Evolutionary conservation across 2,113 vertebrate species (phyloP).

Genomic region (Zingel zingel): DNA sequence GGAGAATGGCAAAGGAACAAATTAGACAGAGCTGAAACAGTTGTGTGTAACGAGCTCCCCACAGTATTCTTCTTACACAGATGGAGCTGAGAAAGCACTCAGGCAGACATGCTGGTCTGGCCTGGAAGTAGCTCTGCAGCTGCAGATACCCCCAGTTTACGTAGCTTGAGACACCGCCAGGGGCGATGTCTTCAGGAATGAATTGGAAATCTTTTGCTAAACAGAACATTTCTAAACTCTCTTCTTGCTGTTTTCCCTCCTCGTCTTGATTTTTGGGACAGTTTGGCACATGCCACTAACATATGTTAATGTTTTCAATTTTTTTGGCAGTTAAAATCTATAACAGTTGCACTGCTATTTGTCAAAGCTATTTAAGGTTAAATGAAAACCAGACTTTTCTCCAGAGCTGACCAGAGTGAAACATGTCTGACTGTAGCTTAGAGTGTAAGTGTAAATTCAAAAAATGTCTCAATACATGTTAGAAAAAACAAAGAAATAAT

Average conservation of each 20-base stretch:
- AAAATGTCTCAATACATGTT: not conserved
- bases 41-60: constrained; percentile 72
- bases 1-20: constrained; percentile 44
- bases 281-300: constrained; percentile 34
- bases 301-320: constrained; percentile 38
- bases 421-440: constrained; percentile 26
- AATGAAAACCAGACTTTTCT: constrained; percentile 48
- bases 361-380: constrained; percentile 60
- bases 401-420: constrained; percentile 40
- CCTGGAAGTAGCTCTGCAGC: constrained; percentile 28
- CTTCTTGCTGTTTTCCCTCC: not conserved
- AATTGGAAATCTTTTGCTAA: not conserved
- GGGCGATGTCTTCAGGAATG: constrained; percentile 35
- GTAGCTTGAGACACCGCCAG: constrained; percentile 37
- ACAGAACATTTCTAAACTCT: not conserved
- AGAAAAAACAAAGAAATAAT: not conserved
- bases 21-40: constrained; percentile 68
- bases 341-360: constrained; percentile 58
- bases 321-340: constrained; percentile 40
- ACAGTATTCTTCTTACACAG: constrained; percentile 60
- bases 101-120: constrained; percentile 31
- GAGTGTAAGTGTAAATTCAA: not conserved
- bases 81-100: constrained; percentile 30
- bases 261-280: constrained; percentile 32
- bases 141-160: not conserved